Evolutionary conservation across 2,113 vertebrate species (phyloP).

Genomic region (Corythaeola cristata): DNA sequence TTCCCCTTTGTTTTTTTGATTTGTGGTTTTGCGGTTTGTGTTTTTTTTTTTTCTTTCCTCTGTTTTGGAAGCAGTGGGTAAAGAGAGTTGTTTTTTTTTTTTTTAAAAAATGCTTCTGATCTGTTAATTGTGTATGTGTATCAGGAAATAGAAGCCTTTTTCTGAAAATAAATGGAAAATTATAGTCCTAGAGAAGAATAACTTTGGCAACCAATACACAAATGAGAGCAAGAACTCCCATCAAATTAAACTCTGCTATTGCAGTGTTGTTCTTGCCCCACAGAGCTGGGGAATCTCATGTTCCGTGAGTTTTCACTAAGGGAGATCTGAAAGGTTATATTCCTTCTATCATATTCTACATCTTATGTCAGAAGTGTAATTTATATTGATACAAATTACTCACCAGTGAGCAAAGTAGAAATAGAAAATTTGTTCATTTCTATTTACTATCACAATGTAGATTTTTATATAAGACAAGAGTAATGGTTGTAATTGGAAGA

Average conservation of each 20-base stretch:
- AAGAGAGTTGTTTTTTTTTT: background rate
- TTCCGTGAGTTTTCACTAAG: background rate
- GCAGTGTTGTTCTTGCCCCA: background rate
- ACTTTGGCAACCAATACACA: background rate
- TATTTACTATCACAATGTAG: background rate
- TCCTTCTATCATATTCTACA: background rate
- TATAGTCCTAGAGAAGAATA: background rate
- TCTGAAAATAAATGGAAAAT: background rate
- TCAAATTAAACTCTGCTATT: background rate
- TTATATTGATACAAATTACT: background rate
- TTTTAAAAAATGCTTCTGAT: background rate
- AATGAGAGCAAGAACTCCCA: background rate
- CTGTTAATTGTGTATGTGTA: background rate
- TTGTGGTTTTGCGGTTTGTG: background rate
- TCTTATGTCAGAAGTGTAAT: background rate
- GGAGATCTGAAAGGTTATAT: background rate
- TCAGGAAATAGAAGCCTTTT: background rate
- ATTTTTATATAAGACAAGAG: background rate
- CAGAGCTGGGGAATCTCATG: background rate
- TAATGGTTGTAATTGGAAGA: background rate
- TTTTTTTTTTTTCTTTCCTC: no score
- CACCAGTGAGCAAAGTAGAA: background rate
- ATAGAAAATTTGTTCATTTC: background rate
- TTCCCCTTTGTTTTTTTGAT: no score
- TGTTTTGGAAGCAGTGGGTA: background rate